Base-by-base conservation (phyloP, 2,888 invertebrate genomes). In the Lochmaea capreae region DNA sequence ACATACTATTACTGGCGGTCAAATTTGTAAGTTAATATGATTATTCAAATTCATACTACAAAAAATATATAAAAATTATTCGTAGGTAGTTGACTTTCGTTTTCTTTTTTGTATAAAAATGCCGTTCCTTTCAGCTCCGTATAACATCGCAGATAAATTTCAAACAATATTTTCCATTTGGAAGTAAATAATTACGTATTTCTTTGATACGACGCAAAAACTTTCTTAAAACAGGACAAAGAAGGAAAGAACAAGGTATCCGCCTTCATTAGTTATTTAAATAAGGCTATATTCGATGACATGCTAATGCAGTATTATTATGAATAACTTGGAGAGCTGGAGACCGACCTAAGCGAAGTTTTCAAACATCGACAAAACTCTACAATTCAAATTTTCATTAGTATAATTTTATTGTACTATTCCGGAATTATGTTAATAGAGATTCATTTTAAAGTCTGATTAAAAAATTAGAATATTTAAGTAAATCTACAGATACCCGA, bases 191-290 rank as follows among this genome's bases (percentile, higher is more conserved):
- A 74, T 68, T 74, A 71, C 68, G 65, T 63, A 74, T 74, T 67
- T 67, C 72, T 65, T 67, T 67, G 63, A 62, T 62, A 52, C 26
- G 39, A 63, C 58, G 6, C 54, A 70, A 57, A 43, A 65, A 74
- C 49, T n/a, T 74, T 65, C 65, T 73, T 52, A 26, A 63, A 71
- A 54, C 57, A 46, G 63, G 67, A 57, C 52, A 72, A 72, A 75
- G 65, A 72, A 65, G 49, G 69, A 74, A 61, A 71, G 49, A 70
- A 67, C 33, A 72, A 62, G 78, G 76, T 80, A 83, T 82, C 82
- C 79, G 83, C 82, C 82, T 84, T 84, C 83, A 84, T 85, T 84
- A 84, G 79, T 78, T 84, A 85, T 85, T 85, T 83, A 84, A 85
- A 85, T 85, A 81, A 83, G 80, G 80, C 79, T 77, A 80, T 83